phyloP scores from a whole-genome alignment of 2,113 vertebrate genomes.

The Upupa epops region DNA sequence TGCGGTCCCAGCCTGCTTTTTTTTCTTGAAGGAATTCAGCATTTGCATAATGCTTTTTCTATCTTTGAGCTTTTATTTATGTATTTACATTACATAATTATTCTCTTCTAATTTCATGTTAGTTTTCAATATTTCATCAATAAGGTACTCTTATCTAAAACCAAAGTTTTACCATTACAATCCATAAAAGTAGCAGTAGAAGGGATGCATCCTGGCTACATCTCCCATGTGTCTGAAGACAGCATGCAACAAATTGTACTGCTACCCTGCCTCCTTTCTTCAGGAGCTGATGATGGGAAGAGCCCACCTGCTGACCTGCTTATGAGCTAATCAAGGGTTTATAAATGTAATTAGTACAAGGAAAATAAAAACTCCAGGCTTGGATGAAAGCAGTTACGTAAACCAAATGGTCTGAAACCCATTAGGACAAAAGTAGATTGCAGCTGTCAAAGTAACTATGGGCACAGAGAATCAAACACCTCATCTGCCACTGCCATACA shows the following conservation, averaged over 20 bases:
- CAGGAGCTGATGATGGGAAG: neutral
- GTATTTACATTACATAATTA: neutral
- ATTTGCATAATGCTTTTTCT: neutral
- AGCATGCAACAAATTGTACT: neutral
- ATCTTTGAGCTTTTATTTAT: neutral
- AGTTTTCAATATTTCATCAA: neutral
- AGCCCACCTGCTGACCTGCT: neutral
- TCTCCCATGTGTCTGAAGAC: neutral
- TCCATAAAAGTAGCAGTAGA: neutral
- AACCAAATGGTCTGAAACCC: neutral
- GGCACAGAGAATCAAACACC: neutral
- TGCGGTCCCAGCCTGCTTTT: neutral
- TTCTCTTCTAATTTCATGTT: neutral
- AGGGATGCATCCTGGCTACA: neutral
- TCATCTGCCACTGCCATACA: neutral
- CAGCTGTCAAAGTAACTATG: neutral
- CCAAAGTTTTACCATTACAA: neutral
- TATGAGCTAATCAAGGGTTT: neutral
- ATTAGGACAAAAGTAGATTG: neutral
- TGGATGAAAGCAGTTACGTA: neutral
- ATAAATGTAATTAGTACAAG: neutral
- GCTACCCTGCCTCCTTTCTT: neutral
- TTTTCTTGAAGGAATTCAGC: neutral
- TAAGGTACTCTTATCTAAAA: neutral
- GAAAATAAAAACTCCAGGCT: neutral